A percentile compares a stretch with the other conserved stretches of the same genome.
Conservation (phyloP, 2,797 vertebrate species). For the Danio aesculapii region DNA sequence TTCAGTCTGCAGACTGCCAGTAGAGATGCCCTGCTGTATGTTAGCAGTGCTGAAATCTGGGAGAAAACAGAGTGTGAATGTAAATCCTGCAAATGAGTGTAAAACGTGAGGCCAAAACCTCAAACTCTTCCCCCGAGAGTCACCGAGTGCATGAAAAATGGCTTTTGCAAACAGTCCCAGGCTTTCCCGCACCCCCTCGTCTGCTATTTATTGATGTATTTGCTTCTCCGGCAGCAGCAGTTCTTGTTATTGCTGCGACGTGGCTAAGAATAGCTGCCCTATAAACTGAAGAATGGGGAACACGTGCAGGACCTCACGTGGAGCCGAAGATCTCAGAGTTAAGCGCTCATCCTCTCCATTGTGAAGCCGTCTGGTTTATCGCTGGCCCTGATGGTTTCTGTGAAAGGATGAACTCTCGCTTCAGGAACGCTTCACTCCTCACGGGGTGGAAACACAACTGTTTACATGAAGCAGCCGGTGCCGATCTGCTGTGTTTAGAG, state of each 20-base stretch:
- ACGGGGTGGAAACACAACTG: conserved; percentile 75
- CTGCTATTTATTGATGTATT: conserved; percentile 46
- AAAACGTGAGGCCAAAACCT: conserved; percentile 5
- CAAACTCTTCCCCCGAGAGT: conserved; percentile 36
- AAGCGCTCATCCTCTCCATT: conserved; percentile 43
- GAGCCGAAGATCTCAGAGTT: not conserved
- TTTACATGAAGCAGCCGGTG: conserved; percentile 81
- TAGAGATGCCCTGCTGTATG: not conserved
- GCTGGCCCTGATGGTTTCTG: conserved; percentile 52
- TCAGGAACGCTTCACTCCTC: conserved; percentile 73
- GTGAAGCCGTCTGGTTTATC: conserved; percentile 53
- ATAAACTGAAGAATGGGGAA: conserved; percentile 34
- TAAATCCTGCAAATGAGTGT: conserved; percentile 1
- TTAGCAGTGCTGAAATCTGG: not conserved
- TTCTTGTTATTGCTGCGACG: conserved; percentile 37
- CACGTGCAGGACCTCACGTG: conserved; percentile 18
- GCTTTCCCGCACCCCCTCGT: conserved; percentile 1
- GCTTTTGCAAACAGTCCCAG: conserved; percentile 16
- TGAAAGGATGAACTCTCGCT: conserved; percentile 70
- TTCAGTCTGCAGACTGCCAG: not conserved
- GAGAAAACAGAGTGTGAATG: conserved; percentile 10
- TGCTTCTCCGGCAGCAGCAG: conserved; percentile 4
- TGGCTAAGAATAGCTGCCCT: conserved; percentile 48
- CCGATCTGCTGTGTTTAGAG: conserved; percentile 77
- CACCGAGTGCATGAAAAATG: conserved; percentile 15